Evolutionary conservation across 2,888 invertebrate species (phyloP).

Genomic region (Pollenia angustigena): DNA sequence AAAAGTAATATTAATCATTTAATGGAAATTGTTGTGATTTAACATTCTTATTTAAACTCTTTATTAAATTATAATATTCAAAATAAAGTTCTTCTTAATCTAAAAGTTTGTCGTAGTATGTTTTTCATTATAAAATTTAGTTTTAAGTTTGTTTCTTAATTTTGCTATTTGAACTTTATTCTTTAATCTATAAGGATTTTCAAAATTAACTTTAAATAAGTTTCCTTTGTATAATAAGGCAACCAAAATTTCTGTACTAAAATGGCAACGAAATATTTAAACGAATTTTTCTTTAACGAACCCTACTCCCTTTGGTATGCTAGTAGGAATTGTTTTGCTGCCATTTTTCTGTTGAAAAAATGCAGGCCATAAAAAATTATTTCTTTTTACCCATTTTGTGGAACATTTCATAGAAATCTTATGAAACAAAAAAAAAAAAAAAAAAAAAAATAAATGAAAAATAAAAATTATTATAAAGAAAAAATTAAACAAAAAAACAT

Average conservation of each 20-base stretch:
- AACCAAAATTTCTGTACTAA: neutral
- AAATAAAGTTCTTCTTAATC: constrained; percentile 20
- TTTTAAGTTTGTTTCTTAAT: constrained; percentile 22
- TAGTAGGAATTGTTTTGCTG: neutral
- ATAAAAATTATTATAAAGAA: constrained; percentile 8
- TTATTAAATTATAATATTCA: constrained; percentile 7
- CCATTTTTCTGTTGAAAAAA: neutral
- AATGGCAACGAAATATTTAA: constrained; percentile 34
- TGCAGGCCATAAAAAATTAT: constrained; percentile 47
- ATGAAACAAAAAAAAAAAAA: constrained; percentile 51
- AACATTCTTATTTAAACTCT: neutral
- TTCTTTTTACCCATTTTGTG: neutral
- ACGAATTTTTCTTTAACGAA: constrained; percentile 50
- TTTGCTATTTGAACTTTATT: constrained; percentile 4
- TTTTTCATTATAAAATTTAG: neutral
- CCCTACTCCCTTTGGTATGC: constrained; percentile 39
- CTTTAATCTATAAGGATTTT: constrained; percentile 31
- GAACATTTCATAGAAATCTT: constrained; percentile 52
- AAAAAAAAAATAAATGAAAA: constrained; percentile 1
- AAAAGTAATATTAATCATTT: constrained; percentile 1
- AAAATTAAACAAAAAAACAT: constrained; percentile 43
- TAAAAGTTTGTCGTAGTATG: neutral
- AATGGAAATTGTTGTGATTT: constrained; percentile 16
- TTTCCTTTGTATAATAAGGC: constrained; percentile 37
- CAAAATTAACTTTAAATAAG: constrained; percentile 17